phyloP scores from a whole-genome alignment of 2,797 vertebrate genomes.

The Furcifer pardalis region DNA sequence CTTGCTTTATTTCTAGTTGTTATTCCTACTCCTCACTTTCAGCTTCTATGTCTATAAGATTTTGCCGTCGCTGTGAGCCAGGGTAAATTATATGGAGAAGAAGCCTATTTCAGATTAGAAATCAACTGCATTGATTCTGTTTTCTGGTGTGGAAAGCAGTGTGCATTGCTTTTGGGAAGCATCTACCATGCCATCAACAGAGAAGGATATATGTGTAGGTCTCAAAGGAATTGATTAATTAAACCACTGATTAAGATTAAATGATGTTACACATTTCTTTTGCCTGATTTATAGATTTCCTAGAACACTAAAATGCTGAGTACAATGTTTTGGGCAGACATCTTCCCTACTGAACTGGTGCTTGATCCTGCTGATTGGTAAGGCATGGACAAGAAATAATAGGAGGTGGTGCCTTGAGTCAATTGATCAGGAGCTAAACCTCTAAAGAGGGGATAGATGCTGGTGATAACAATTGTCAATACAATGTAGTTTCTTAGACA shows the following conservation, averaged over 20 bases:
- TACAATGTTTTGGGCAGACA: background rate
- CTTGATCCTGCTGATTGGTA: background rate
- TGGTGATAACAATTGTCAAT: background rate
- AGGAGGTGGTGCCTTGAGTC: background rate
- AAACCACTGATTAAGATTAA: too few species aligned
- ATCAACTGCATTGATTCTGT: slow-evolving; percentile 11
- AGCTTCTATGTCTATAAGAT: slow-evolving; percentile 16
- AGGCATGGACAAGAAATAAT: background rate
- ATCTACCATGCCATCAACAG: background rate
- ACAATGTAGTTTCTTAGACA: background rate
- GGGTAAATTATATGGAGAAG: slow-evolving; percentile 19
- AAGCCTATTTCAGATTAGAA: slow-evolving; percentile 26
- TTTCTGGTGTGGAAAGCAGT: slow-evolving; percentile 2
- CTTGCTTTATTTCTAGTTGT: slow-evolving; percentile 17
- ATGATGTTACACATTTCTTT: background rate
- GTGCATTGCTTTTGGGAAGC: background rate
- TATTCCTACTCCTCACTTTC: slow-evolving; percentile 23
- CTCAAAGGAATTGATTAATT: too few species aligned
- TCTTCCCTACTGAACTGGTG: background rate
- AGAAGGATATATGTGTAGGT: background rate
- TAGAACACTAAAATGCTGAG: background rate
- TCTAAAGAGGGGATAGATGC: background rate
- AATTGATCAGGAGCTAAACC: too few species aligned
- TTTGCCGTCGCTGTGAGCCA: slow-evolving; percentile 12
- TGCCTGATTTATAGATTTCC: background rate